A percentile compares a stretch with the other conserved stretches of the same genome.
These are phyloP conservation scores for Luperina nickerlii DNA, from an alignment of 2,888 invertebrate species.

Conservation along the genomic window DNA sequence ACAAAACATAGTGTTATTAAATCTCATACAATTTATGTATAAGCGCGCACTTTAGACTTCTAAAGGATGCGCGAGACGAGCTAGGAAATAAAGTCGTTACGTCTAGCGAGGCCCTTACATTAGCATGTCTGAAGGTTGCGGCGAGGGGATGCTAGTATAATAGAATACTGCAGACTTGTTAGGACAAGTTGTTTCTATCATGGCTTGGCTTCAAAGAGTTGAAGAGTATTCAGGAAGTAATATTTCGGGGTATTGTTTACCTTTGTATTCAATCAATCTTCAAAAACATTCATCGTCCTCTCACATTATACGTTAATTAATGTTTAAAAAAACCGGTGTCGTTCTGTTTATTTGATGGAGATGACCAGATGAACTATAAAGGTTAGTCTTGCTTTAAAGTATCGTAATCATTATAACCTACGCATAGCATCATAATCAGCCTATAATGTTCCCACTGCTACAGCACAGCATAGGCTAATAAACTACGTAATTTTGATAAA, in stretches of 20 bases:
- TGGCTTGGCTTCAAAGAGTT: background rate
- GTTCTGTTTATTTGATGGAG: background rate
- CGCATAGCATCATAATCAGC: background rate
- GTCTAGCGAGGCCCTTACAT: constrained; percentile 21
- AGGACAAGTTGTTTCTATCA: background rate
- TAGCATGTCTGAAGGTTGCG: constrained; percentile 28
- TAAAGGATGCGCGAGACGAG: constrained; percentile 22
- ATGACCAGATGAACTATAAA: background rate
- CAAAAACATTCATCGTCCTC: background rate
- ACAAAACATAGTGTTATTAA: constrained; percentile 6
- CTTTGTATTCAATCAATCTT: background rate
- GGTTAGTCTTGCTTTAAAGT: too few species aligned
- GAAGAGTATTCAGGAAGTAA: background rate
- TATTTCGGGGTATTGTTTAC: background rate
- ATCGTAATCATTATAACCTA: too few species aligned
- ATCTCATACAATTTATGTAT: constrained; percentile 2
- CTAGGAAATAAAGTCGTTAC: constrained; percentile 16
- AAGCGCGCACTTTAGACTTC: background rate
- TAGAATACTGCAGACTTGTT: background rate
- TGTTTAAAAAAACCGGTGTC: background rate
- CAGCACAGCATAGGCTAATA: background rate
- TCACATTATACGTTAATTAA: background rate
- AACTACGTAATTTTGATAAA: background rate
- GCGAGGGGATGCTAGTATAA: constrained; percentile 2
- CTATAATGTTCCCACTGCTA: background rate